These are phyloP conservation scores for Sciurus carolinensis DNA, from an alignment of 2,797 vertebrate genomes.

Conservation along the genomic window DNA sequence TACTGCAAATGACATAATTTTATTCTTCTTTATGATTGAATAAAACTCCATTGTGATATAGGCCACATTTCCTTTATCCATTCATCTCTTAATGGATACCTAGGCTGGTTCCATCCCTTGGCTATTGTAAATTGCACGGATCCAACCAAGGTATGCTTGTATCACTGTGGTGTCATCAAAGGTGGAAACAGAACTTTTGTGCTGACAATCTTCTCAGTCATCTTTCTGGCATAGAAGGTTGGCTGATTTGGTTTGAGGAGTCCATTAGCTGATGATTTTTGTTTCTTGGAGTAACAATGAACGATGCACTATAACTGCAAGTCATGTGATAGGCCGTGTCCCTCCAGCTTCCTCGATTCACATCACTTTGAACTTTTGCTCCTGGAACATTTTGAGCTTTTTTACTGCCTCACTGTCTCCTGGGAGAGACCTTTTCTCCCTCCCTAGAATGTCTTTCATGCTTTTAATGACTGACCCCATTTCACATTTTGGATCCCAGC, in stretches of 20 bases:
- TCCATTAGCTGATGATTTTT: conserved; percentile 8
- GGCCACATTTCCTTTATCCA: too few relatives aligned
- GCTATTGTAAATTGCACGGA: too few relatives aligned
- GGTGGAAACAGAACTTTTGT: conserved; percentile 28
- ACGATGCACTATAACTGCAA: not conserved
- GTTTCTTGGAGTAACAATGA: conserved; percentile 12
- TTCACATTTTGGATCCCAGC: conserved; percentile 28
- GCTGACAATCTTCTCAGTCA: conserved; percentile 58
- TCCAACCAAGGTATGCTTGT: too few relatives aligned
- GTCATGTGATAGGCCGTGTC: not conserved
- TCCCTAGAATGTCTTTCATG: not conserved
- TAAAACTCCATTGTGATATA: too few relatives aligned
- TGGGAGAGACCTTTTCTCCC: not conserved
- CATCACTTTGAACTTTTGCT: not conserved
- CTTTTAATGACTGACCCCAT: not conserved
- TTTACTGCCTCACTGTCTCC: not conserved
- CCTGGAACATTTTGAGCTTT: not conserved
- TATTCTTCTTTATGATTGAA: too few relatives aligned
- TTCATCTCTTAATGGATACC: too few relatives aligned
- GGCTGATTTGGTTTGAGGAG: conserved; percentile 70
- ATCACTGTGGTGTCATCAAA: conserved; percentile 66
- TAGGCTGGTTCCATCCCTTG: too few relatives aligned
- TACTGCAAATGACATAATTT: too few relatives aligned
- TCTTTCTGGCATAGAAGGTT: conserved; percentile 45
- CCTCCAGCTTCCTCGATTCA: not conserved